Conservation (phyloP, 1,140 invertebrate species). For the Zaprionus ornatus region DNA sequence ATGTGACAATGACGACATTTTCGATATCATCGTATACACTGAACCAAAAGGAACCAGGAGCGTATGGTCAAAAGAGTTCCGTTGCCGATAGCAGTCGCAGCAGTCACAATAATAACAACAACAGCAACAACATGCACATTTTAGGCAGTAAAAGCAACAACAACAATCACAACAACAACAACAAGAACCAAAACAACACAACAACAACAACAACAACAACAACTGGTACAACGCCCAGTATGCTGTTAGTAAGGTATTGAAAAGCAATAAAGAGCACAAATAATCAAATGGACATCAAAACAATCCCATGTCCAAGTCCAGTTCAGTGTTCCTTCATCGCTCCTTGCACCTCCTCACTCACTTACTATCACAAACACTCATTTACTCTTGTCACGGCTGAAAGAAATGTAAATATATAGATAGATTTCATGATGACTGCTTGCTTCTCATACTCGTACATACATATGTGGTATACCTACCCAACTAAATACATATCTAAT, state of each 20-base stretch:
- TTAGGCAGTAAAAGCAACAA: conserved; percentile 60
- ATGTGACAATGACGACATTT: conserved; percentile 49
- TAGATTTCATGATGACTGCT: conserved; percentile 21
- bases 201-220: conserved; percentile 50
- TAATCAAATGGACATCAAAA: conserved; percentile 19
- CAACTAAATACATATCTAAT: conserved; percentile 19
- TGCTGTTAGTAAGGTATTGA: conserved; percentile 83
- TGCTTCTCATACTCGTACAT: conserved; percentile 17
- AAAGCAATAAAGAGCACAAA: conserved; percentile 23
- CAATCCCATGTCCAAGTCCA: conserved; percentile 20
- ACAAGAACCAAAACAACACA: conserved; percentile 52
- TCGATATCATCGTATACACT: conserved; percentile 51
- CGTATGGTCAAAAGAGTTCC: conserved; percentile 37
- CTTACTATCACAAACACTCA: conserved; percentile 26
- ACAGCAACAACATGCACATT: conserved; percentile 45
- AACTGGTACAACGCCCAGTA: conserved; percentile 69
- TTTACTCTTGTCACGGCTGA: conserved; percentile 9
- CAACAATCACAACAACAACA: conserved; percentile 42
- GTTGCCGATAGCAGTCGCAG: conserved; percentile 5
- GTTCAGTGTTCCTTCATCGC: conserved; percentile 43
- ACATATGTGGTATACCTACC: conserved; percentile 5
- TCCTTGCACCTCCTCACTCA: conserved; percentile 44
- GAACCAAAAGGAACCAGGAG: conserved; percentile 41
- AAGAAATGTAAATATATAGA: conserved; percentile 51
- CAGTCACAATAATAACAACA: conserved; percentile 33